These are phyloP conservation scores for Glaucidium brasilianum DNA, from an alignment of 2,113 vertebrate genomes.

Conservation along the genomic window DNA sequence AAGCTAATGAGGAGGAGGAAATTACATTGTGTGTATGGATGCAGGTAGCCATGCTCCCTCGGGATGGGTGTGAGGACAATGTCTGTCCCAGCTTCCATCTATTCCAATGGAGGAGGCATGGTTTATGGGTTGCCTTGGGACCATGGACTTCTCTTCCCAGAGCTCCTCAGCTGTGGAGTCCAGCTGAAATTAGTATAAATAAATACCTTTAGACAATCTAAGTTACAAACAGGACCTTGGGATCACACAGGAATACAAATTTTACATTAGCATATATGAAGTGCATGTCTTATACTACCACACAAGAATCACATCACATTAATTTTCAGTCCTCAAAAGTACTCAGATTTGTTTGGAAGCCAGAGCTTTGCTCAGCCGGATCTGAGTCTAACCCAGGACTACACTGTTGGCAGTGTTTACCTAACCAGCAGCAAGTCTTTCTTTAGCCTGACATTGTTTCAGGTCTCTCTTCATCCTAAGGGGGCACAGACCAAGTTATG, in stretches of 20 bases:
- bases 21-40: neutral
- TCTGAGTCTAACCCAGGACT: neutral
- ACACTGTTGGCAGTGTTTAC: neutral
- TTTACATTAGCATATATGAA: neutral
- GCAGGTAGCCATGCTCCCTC: neutral
- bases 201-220: neutral
- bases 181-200: neutral
- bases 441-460: neutral
- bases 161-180: neutral
- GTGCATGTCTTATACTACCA: neutral
- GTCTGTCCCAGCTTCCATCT: neutral
- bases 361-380: neutral
- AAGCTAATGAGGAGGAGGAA: constrained; percentile 19
- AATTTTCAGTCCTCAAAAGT: neutral
- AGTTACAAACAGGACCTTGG: neutral
- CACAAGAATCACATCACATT: neutral
- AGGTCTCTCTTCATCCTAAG: neutral
- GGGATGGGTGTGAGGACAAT: neutral
- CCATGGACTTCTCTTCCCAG: neutral
- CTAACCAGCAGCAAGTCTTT: neutral
- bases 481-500: neutral
- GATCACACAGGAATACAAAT: neutral
- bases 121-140: neutral
- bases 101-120: neutral
- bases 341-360: neutral